Evolutionary conservation across 23 tunicate genomes (phyloP).

Genomic region (Halocynthia roretzi): DNA sequence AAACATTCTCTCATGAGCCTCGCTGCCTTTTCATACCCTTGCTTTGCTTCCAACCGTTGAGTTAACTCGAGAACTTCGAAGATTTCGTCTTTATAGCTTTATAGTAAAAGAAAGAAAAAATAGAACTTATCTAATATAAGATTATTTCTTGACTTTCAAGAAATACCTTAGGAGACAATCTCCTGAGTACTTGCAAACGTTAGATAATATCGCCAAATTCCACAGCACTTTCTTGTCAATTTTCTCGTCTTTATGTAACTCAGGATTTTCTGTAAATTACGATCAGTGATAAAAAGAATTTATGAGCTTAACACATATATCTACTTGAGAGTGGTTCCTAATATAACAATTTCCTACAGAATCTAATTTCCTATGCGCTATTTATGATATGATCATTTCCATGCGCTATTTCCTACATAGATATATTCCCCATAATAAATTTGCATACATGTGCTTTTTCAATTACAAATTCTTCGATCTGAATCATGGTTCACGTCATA

Average conservation of each 20-base stretch:
- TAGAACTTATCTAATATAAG: background rate
- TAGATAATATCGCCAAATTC: slow-evolving; percentile 58
- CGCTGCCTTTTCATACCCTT: slow-evolving; percentile 41
- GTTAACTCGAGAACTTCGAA: slow-evolving; percentile 35
- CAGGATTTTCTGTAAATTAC: slow-evolving; percentile 47
- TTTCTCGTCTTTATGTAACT: slow-evolving; percentile 52
- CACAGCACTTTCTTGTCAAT: slow-evolving; percentile 72
- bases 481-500: too few species aligned
- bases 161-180: background rate
- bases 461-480: background rate
- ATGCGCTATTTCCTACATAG: too few species aligned
- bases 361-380: too few species aligned
- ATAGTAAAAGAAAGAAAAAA: background rate
- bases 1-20: slow-evolving; percentile 39
- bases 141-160: background rate
- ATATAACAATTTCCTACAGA: too few species aligned
- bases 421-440: background rate
- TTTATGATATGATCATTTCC: too few species aligned
- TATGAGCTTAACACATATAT: too few species aligned
- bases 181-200: slow-evolving; percentile 25
- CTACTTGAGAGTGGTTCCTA: too few species aligned
- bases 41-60: slow-evolving; percentile 40
- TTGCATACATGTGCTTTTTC: background rate
- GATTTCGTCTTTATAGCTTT: slow-evolving; percentile 39
- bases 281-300: too few species aligned